Conservation (phyloP, 2,888 invertebrate genomes). For the Antitype chi region DNA sequence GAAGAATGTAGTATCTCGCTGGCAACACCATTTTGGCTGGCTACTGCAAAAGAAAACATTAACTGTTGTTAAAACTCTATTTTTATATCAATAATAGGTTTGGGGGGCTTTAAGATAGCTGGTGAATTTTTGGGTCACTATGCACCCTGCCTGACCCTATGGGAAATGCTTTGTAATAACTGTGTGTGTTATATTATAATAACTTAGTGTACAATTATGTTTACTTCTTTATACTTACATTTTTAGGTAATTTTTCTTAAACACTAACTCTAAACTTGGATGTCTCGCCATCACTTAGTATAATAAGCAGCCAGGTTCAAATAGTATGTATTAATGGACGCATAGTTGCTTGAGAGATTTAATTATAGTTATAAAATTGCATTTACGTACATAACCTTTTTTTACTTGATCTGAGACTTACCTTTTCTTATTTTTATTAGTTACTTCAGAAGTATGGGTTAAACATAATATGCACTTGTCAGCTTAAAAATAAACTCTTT, state of each 20-base stretch:
- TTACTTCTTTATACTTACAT: not conserved
- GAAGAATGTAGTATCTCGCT: slow-evolving; percentile 69
- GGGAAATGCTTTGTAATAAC: not conserved
- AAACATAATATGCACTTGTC: not conserved
- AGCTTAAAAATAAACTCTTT: not conserved
- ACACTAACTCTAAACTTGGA: not conserved
- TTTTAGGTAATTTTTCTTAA: not conserved
- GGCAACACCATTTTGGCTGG: slow-evolving; percentile 66
- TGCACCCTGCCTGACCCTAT: too few relatives aligned
- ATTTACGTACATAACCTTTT: slow-evolving; percentile 11
- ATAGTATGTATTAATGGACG: too few relatives aligned
- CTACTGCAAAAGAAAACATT: slow-evolving; percentile 47
- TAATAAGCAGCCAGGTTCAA: not conserved
- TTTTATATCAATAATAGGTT: not conserved
- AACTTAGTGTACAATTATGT: not conserved
- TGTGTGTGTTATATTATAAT: too few relatives aligned
- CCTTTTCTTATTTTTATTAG: not conserved
- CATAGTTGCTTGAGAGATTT: not conserved
- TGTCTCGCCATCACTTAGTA: not conserved
- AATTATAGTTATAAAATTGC: not conserved
- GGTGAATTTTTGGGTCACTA: not conserved
- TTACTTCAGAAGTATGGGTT: not conserved
- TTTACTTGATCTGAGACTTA: too few relatives aligned
- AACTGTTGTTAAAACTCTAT: not conserved
- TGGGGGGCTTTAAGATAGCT: not conserved